Percentiles rank a stretch among this genome's conserved stretches.
These are phyloP conservation scores for Heliconius hermathena DNA, from an alignment of 1,140 invertebrate genomes.

Conservation along the genomic window DNA sequence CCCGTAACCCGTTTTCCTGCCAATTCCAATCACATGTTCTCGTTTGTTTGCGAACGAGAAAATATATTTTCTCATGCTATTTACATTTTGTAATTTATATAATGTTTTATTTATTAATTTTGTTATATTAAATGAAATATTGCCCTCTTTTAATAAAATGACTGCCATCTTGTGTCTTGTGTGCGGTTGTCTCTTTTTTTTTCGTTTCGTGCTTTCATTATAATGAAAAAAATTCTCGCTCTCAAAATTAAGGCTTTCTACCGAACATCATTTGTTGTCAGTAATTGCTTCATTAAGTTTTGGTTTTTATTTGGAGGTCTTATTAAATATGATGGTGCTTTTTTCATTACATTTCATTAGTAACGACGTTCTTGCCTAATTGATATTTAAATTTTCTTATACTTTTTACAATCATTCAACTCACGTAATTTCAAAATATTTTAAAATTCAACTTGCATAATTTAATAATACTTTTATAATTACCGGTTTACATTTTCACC, in stretches of 20 bases:
- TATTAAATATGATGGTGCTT: neutral
- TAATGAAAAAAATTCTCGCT: constrained; percentile 3
- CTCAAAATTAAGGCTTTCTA: neutral
- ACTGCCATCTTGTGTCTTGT: neutral
- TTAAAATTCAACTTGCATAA: no score
- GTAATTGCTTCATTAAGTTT: constrained; percentile 9
- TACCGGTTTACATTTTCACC: no score
- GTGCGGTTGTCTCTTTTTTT: constrained; percentile 1
- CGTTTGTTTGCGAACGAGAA: neutral
- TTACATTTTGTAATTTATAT: constrained; percentile 3
- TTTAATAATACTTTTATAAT: no score
- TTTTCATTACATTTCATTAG: neutral
- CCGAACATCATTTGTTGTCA: constrained; percentile 7
- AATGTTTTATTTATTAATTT: neutral
- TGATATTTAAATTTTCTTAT: neutral
- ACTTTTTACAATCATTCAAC: neutral
- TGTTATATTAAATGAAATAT: neutral
- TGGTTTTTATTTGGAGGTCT: neutral
- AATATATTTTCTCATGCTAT: neutral
- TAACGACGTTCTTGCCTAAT: neutral
- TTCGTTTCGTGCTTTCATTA: neutral
- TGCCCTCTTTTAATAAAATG: neutral
- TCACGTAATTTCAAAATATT: no score
- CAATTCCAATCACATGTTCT: constrained; percentile 1
- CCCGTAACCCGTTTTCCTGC: neutral